Percentiles rank a stretch among this genome's conserved stretches.
Evolutionary conservation across 2,797 vertebrate genomes (phyloP).

Genomic region (Argyrosomus regius): DNA sequence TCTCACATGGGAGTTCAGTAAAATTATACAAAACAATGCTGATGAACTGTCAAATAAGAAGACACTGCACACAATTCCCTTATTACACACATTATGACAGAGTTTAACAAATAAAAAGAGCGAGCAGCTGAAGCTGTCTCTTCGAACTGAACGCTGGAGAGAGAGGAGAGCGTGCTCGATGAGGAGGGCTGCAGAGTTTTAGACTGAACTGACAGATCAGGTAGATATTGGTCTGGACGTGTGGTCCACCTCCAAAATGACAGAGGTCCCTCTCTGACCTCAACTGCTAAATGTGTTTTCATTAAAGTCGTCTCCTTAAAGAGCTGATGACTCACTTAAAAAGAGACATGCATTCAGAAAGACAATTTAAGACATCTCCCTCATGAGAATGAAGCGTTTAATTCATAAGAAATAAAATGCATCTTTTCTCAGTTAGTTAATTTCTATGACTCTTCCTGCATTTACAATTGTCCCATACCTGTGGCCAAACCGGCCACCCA

Average conservation of each 20-base stretch:
- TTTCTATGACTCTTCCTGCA: not conserved
- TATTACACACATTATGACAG: conserved; percentile 3
- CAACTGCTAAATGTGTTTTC: not conserved
- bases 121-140: not conserved
- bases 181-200: not conserved
- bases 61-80: conserved; percentile 2
- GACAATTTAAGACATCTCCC: not conserved
- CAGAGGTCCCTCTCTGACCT: not conserved
- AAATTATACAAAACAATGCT: conserved; percentile 28
- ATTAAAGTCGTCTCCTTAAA: not conserved
- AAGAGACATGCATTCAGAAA: not conserved
- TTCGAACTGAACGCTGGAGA: not conserved
- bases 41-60: conserved; percentile 21
- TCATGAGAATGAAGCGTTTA: not conserved
- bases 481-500: not conserved
- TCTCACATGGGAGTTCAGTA: not conserved
- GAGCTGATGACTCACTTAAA: not conserved
- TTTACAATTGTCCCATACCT: not conserved
- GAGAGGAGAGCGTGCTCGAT: conserved; percentile 7
- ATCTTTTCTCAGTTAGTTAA: not conserved
- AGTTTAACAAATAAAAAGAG: conserved; percentile 9
- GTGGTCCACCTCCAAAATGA: not conserved
- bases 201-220: not conserved
- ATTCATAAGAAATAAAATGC: not conserved
- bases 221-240: not conserved